Percentiles rank a stretch among this genome's conserved stretches.
These are phyloP conservation scores for Otus sunia DNA, from an alignment of 2,113 vertebrate species.

Conservation along the genomic window DNA sequence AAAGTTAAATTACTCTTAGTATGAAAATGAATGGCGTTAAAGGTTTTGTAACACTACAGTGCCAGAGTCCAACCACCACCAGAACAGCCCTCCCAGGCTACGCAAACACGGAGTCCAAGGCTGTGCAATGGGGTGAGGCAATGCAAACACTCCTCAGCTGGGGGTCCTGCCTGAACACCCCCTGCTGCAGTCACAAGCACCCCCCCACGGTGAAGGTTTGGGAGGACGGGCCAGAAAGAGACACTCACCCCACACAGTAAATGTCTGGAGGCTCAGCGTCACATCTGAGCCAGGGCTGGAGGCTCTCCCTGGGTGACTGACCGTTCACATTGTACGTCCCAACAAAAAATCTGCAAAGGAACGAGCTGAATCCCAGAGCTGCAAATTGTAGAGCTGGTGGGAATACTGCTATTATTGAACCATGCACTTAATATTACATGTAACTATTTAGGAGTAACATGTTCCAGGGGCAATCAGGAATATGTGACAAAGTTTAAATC, in stretches of 20 bases:
- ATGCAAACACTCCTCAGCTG: not conserved
- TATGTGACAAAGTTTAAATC: not conserved
- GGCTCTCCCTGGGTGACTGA: slow-evolving; percentile 86
- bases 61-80: not conserved
- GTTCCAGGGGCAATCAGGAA: not conserved
- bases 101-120: not conserved
- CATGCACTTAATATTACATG: not conserved
- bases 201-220: not conserved
- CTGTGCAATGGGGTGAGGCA: not conserved
- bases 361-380: not conserved
- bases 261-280: slow-evolving; percentile 85
- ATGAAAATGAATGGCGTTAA: not conserved
- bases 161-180: not conserved
- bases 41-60: not conserved
- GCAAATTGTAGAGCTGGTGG: not conserved
- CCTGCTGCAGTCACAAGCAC: not conserved
- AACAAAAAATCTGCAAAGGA: slow-evolving; percentile 85
- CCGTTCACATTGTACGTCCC: slow-evolving; percentile 97
- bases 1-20: not conserved
- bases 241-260: slow-evolving; percentile 91
- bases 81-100: not conserved
- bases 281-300: slow-evolving; percentile 86
- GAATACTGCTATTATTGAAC: not conserved
- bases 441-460: not conserved
- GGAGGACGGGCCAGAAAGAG: not conserved